phyloP scores from a whole-genome alignment of 2,797 vertebrate species.

The Myotis findleyi region DNA sequence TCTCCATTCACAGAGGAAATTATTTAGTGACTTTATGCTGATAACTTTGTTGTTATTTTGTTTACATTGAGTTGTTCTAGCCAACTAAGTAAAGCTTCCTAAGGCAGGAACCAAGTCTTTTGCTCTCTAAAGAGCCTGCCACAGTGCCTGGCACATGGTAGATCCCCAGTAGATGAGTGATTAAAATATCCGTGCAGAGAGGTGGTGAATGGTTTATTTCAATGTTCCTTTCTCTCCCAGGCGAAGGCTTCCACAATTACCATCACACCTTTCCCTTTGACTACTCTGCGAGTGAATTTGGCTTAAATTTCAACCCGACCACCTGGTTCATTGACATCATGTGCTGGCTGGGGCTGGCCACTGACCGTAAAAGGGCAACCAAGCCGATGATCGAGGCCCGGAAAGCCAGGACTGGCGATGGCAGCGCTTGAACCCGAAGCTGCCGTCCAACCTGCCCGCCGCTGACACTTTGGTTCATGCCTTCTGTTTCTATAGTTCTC shows the following conservation, averaged over 20 bases:
- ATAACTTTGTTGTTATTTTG: neutral
- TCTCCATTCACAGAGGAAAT: neutral
- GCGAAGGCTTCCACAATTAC: conserved; percentile 92
- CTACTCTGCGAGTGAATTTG: conserved; percentile 91
- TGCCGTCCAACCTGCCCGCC: accelerated
- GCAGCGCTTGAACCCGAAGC: conserved; percentile 83
- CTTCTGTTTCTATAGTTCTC: neutral
- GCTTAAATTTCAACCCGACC: conserved; percentile 91
- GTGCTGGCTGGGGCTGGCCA: conserved; percentile 90
- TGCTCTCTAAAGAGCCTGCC: neutral
- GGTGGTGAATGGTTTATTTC: neutral
- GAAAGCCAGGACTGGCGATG: conserved; percentile 90
- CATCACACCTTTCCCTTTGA: conserved; percentile 92
- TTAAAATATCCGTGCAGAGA: neutral
- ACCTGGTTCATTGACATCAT: conserved; percentile 93
- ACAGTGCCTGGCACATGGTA: neutral
- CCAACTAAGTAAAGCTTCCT: neutral
- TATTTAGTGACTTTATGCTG: neutral
- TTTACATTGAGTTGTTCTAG: neutral
- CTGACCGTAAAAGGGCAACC: conserved; percentile 87
- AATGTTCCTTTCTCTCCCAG: conserved; percentile 81
- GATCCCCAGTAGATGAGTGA: neutral
- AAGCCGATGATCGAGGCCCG: conserved; percentile 87
- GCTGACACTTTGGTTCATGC: neutral
- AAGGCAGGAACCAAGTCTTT: neutral